A percentile compares a stretch with the other conserved stretches of the same genome.
Evolutionary conservation across 1,140 invertebrate genomes (phyloP).

Genomic region (Camponotus pennsylvanicus): DNA sequence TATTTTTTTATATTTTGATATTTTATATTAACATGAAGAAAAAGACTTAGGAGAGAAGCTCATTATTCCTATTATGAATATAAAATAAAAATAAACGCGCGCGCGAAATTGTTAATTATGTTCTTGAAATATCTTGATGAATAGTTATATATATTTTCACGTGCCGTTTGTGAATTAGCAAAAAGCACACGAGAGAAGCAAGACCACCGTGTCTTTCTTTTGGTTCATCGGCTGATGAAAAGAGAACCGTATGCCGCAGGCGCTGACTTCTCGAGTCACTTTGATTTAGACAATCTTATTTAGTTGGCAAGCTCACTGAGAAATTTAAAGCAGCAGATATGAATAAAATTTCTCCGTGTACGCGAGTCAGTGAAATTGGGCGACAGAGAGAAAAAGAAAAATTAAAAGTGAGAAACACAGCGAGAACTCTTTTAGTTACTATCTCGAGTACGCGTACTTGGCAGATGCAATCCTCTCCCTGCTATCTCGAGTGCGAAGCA

Average conservation of each 20-base stretch:
- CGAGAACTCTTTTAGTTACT: constrained; percentile 32
- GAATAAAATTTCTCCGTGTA: neutral
- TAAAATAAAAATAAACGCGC: neutral
- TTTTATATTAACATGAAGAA: neutral
- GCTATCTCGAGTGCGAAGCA: constrained; percentile 16
- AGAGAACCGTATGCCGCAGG: constrained; percentile 8
- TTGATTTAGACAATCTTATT: constrained; percentile 59
- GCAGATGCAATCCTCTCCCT: constrained; percentile 5
- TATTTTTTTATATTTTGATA: neutral
- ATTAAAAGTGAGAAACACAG: neutral
- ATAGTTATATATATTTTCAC: neutral
- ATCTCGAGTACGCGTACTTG: constrained; percentile 27
- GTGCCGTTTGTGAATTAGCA: constrained; percentile 31
- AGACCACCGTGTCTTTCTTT: neutral
- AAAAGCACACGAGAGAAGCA: neutral
- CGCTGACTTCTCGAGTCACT: constrained; percentile 53
- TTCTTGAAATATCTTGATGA: neutral
- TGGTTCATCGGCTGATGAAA: constrained; percentile 49
- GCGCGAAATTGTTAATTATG: neutral
- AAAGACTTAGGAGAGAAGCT: neutral
- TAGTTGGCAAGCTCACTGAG: constrained; percentile 34
- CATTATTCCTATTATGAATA: constrained; percentile 28
- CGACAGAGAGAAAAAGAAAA: constrained; percentile 42
- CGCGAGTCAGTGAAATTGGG: constrained; percentile 13
- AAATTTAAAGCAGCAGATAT: constrained; percentile 51